Evolutionary conservation across 2,113 vertebrate species (phyloP).

Genomic region (Nyctereutes procyonoides): DNA sequence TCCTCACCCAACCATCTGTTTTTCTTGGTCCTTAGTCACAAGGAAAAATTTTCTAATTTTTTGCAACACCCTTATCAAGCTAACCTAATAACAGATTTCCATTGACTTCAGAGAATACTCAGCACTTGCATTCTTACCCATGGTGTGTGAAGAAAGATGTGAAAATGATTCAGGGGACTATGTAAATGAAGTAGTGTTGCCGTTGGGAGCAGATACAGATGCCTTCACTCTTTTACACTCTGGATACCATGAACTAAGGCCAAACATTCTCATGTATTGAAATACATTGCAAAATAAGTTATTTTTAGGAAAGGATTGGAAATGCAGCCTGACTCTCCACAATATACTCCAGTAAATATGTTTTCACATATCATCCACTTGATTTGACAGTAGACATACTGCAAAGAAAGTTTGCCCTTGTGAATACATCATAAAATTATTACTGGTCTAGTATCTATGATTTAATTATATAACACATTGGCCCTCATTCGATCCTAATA

Average conservation of each 20-base stretch:
- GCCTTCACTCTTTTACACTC: not conserved
- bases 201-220: slow-evolving; percentile 5
- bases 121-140: slow-evolving; percentile 28
- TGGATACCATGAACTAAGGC: not conserved
- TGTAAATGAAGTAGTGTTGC: slow-evolving; percentile 32
- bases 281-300: not conserved
- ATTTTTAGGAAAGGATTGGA: not conserved
- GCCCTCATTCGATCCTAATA: not conserved
- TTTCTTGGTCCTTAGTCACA: slow-evolving; percentile 69
- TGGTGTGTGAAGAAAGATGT: slow-evolving; percentile 31
- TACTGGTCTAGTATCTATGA: not conserved
- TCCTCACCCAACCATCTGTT: slow-evolving; percentile 76
- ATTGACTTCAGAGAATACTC: slow-evolving; percentile 64
- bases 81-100: slow-evolving; percentile 65
- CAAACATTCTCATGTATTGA: not conserved
- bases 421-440: slow-evolving; percentile 23
- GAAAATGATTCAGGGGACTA: slow-evolving; percentile 60
- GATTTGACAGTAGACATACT: slow-evolving; percentile 23
- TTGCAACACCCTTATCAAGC: slow-evolving; percentile 43
- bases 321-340: not conserved
- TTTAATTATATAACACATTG: not conserved
- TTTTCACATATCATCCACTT: not conserved
- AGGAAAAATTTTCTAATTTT: slow-evolving; percentile 24
- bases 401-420: slow-evolving; percentile 18
- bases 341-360: not conserved